Percentiles rank a stretch among this genome's conserved stretches.
Evolutionary conservation across 1,140 invertebrate species (phyloP).

Genomic region (Drosophila sucinea): DNA sequence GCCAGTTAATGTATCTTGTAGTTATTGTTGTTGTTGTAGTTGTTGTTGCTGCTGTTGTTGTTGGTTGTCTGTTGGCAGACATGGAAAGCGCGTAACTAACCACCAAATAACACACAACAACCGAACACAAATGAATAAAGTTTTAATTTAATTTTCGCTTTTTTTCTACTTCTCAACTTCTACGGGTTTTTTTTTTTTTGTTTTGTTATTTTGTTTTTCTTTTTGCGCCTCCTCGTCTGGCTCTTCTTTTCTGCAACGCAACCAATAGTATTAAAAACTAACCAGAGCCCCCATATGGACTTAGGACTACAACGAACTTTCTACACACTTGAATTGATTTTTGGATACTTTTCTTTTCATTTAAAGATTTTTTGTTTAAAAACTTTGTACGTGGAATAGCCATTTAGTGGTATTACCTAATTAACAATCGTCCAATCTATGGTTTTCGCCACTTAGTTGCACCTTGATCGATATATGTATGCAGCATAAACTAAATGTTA

Average conservation of each 20-base stretch:
- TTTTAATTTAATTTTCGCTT: slow-evolving; percentile 58
- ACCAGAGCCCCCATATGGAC: not conserved
- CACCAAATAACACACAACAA: slow-evolving; percentile 20
- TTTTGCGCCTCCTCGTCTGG: slow-evolving; percentile 6
- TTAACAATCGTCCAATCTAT: too few species aligned
- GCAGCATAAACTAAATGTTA: too few species aligned
- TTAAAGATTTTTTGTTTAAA: not conserved
- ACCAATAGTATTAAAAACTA: slow-evolving; percentile 1
- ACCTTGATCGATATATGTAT: too few species aligned
- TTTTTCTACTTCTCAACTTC: slow-evolving; percentile 10
- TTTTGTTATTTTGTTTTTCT: not conserved
- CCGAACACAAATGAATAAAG: slow-evolving; percentile 42
- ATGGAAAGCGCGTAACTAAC: slow-evolving; percentile 56
- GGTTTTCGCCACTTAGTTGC: too few species aligned
- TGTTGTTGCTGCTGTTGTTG: slow-evolving; percentile 23
- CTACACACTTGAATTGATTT: not conserved
- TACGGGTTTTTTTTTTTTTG: not conserved
- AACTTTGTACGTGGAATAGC: too few species aligned
- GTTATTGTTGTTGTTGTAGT: slow-evolving; percentile 21
- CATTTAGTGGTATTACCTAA: too few species aligned
- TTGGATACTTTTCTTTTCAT: not conserved
- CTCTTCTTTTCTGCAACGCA: slow-evolving; percentile 1
- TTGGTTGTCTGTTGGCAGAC: slow-evolving; percentile 13
- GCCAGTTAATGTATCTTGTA: slow-evolving; percentile 33
- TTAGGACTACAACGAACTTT: not conserved